Evolutionary conservation across 2,888 invertebrate species (phyloP), one percentile per base, ranked within the genome.

Genomic region (Dexiosoma caninum): DNA sequence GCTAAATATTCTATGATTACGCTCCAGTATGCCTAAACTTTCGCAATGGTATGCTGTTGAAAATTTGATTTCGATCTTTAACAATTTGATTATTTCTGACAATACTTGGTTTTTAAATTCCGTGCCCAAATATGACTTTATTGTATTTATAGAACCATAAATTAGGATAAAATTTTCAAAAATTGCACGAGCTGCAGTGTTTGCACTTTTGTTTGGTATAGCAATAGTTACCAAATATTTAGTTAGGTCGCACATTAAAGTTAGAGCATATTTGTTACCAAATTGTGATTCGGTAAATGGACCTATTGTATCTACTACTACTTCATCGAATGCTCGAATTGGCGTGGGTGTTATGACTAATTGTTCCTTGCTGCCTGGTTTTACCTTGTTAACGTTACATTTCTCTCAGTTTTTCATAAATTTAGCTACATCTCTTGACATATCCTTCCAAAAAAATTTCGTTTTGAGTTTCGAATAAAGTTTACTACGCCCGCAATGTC

Each of bases 171-270:
- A 60, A 42, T 62, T 62, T 42, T 51, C 59, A 8, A 60, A 60
- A 14, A 60, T 51, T 23, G 51, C 51, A 4, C 49, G 35, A 10
- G 59, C 71, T 10, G 60, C 27, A 1, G 59, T 51, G 2, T 23
- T 77, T 40, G 85, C 84, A 57, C 81, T 83, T 83, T 85, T 85
- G 30, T 84, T 82, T 42, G 80, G 57, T 32, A 55, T 32, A 32
- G 55, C 76, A 23, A 83, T 69, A 2, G 83, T 78, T n/a, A 83
- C 62, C 35, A 86, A 35, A 49, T 77, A 81, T 23, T 71, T 81
- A 51, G 62, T 84, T 70, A 82, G 83, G 79, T 76, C 84, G 67
- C 72, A 85, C 6, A 77, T 82, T 19, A 59, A 14, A 12, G 70
- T 70, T 30, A 70, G 14, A 37, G 59, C 70, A 23, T 64, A 82